A percentile compares a stretch with the other conserved stretches of the same genome.
phyloP scores from a whole-genome alignment of 2,888 invertebrate species.

The Hydraecia micacea region DNA sequence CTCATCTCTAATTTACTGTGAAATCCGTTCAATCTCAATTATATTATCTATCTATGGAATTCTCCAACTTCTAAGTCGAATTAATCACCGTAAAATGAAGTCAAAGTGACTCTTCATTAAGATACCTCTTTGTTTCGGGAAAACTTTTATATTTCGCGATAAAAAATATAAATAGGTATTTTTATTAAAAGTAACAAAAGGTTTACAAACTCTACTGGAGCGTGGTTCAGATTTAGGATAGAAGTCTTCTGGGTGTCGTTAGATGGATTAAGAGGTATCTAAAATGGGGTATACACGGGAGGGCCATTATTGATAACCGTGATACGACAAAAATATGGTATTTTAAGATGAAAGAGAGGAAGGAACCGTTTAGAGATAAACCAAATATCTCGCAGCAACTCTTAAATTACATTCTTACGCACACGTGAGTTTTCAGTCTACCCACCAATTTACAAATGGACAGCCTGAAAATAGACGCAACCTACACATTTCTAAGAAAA shows the following conservation, averaged over 20 bases:
- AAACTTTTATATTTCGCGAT: constrained; percentile 56
- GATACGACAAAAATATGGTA: constrained; percentile 37
- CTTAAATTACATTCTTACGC: not conserved
- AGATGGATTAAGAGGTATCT: constrained; percentile 19
- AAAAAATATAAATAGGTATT: constrained; percentile 52
- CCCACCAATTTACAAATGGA: not conserved
- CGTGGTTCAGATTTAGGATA: constrained; percentile 16
- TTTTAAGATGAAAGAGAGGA: not conserved
- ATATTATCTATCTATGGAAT: constrained; percentile 63
- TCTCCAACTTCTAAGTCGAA: constrained; percentile 65
- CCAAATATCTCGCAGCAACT: constrained; percentile 7
- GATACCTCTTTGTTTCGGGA: constrained; percentile 62
- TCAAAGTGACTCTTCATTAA: constrained; percentile 60
- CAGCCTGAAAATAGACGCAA: not conserved
- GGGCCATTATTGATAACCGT: constrained; percentile 46
- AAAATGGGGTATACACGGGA: not conserved
- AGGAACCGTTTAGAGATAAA: constrained; percentile 3
- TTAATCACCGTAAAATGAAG: constrained; percentile 67
- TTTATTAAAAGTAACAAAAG: constrained; percentile 34
- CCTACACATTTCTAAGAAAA: not conserved
- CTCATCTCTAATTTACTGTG: constrained; percentile 55
- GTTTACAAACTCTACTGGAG: constrained; percentile 27
- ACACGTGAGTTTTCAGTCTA: not conserved
- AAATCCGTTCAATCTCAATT: constrained; percentile 68
- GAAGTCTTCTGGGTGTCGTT: constrained; percentile 20